Percentiles rank a stretch among this genome's conserved stretches.
Conservation (phyloP, 2,888 invertebrate species). For the Sphaeridia pumilis region DNA sequence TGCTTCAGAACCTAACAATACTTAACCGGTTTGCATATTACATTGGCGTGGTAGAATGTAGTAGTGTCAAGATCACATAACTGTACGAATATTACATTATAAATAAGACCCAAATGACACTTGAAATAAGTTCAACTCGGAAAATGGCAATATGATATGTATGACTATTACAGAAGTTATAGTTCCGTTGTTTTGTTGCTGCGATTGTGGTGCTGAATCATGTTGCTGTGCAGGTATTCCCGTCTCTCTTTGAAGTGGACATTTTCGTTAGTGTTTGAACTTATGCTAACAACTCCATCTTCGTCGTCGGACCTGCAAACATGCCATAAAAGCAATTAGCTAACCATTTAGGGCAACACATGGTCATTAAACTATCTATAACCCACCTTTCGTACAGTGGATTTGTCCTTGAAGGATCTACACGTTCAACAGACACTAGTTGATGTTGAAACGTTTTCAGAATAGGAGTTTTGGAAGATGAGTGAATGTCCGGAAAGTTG, state of each 20-base stretch:
- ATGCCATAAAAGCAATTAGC: conserved; percentile 23
- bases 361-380: conserved; percentile 4
- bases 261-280: conserved; percentile 65
- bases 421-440: conserved; percentile 22
- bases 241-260: conserved; percentile 73
- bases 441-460: conserved; percentile 35
- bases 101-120: no score
- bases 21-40: no score
- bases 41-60: no score
- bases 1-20: no score
- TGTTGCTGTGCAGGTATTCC: conserved; percentile 45
- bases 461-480: conserved; percentile 33
- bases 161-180: conserved; percentile 14
- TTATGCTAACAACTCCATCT: conserved; percentile 46
- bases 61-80: no score
- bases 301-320: conserved; percentile 44
- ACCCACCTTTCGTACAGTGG: conserved; percentile 52
- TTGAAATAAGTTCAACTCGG: no score
- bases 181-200: conserved; percentile 17
- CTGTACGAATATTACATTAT: no score
- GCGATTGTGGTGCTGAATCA: not conserved
- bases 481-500: conserved; percentile 21
- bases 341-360: conserved; percentile 1
- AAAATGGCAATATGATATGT: no score
- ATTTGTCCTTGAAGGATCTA: conserved; percentile 43